phyloP scores from a whole-genome alignment of 2,888 invertebrate genomes.

The Camptogramma bilineatum region DNA sequence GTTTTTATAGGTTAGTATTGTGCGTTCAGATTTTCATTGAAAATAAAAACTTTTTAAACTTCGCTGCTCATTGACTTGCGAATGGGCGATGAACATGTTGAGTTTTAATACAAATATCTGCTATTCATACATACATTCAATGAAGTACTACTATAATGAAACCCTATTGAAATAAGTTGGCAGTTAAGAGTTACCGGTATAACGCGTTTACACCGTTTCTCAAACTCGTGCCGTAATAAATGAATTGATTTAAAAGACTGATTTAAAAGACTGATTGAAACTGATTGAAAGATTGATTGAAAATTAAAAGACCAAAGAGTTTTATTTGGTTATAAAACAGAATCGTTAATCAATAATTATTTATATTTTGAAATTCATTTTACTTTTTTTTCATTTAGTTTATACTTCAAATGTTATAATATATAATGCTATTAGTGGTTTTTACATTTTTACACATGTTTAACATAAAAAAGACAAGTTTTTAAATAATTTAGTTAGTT shows the following conservation, averaged over 20 bases:
- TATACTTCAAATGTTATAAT: no score
- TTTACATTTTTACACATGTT: no score
- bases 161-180: constrained; percentile 50
- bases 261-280: no score
- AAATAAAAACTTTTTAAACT: background rate
- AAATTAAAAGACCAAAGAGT: no score
- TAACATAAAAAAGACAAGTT: no score
- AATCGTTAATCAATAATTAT: no score
- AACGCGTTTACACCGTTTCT: constrained; percentile 36
- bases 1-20: background rate
- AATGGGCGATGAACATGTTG: constrained; percentile 9
- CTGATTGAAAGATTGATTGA: no score
- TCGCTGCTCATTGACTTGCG: constrained; percentile 8
- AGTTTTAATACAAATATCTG: constrained; percentile 15
- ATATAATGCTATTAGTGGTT: no score
- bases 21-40: background rate
- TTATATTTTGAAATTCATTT: no score
- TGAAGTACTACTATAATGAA: constrained; percentile 19
- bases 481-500: no score
- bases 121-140: constrained; percentile 25
- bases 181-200: constrained; percentile 41
- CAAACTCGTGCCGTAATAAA: constrained; percentile 46
- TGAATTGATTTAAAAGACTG: background rate
- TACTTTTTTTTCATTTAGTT: no score
- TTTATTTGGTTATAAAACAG: no score